phyloP scores from a whole-genome alignment of 2,797 vertebrate genomes.

The Eidolon dupreanum region DNA sequence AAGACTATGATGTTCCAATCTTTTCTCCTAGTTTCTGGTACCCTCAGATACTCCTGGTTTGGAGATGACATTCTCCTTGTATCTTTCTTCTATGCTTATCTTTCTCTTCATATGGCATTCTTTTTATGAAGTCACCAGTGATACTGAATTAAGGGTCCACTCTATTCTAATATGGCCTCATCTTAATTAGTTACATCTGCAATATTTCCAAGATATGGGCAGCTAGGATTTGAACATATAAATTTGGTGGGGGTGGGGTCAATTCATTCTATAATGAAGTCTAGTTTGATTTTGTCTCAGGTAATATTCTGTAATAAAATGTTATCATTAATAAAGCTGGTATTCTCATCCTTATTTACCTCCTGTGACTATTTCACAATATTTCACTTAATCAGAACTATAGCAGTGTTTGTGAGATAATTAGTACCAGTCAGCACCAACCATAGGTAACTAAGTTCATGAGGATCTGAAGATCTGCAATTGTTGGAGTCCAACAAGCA shows the following conservation, averaged over 20 bases:
- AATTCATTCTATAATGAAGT: background rate
- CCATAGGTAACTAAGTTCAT: background rate
- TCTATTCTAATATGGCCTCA: background rate
- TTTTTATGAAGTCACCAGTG: background rate
- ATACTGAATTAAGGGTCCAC: too few species aligned
- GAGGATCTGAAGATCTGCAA: background rate
- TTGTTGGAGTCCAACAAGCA: background rate
- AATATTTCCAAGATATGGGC: background rate
- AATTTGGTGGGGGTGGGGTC: background rate
- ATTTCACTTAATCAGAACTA: background rate
- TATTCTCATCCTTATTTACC: background rate
- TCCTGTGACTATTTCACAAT: background rate
- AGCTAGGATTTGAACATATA: background rate
- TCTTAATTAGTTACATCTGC: background rate
- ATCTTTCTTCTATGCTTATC: background rate
- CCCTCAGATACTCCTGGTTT: background rate
- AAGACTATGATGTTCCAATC: background rate
- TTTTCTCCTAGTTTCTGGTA: background rate
- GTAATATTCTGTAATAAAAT: background rate
- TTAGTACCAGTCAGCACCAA: background rate
- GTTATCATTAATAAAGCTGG: background rate
- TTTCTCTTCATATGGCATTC: background rate
- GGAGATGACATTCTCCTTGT: background rate
- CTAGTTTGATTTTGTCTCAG: background rate
- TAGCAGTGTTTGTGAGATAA: background rate